These are phyloP conservation scores for Rhinophrynus dorsalis DNA, from an alignment of 2,797 vertebrate genomes.

Conservation along the genomic window DNA sequence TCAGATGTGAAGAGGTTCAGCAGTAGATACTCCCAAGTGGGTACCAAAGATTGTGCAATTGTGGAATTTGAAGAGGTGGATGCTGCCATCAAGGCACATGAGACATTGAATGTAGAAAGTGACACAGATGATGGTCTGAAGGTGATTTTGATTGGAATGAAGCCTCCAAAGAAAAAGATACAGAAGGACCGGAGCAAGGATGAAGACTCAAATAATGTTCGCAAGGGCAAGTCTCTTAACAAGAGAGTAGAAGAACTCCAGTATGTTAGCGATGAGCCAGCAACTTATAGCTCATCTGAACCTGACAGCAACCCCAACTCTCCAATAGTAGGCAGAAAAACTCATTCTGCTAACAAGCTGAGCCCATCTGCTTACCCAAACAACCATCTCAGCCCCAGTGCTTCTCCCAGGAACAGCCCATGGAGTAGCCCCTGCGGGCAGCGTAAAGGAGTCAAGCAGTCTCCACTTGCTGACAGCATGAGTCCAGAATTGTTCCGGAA, in stretches of 20 bases:
- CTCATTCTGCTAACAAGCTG: constrained; percentile 75
- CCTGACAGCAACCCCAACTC: constrained; percentile 91
- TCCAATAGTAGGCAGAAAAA: constrained; percentile 79
- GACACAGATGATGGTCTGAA: constrained; percentile 71
- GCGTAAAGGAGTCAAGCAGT: constrained; percentile 80
- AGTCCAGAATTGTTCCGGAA: constrained; percentile 73
- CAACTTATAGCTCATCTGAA: constrained; percentile 92
- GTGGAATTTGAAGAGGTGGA: constrained; percentile 96
- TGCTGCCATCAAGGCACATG: constrained; percentile 86
- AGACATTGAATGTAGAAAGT: constrained; percentile 71
- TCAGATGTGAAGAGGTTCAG: constrained; percentile 89
- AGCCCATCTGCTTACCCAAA: constrained; percentile 78
- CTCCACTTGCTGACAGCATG: constrained; percentile 79
- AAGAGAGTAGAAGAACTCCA: constrained; percentile 92
- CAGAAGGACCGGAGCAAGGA: constrained; percentile 79
- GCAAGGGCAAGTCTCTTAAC: constrained; percentile 79
- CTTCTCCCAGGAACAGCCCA: constrained; percentile 89
- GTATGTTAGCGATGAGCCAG: constrained; percentile 87
- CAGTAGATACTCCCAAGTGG: constrained; percentile 84
- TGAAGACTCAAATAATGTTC: constrained; percentile 70
- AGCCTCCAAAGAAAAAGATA: constrained; percentile 94
- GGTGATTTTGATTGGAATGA: constrained; percentile 88
- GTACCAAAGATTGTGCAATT: constrained; percentile 87
- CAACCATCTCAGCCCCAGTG: constrained; percentile 88
- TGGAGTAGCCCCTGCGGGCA: constrained; percentile 91